phyloP scores from a whole-genome alignment of 2,113 vertebrate genomes.

The Bos taurus region DNA sequence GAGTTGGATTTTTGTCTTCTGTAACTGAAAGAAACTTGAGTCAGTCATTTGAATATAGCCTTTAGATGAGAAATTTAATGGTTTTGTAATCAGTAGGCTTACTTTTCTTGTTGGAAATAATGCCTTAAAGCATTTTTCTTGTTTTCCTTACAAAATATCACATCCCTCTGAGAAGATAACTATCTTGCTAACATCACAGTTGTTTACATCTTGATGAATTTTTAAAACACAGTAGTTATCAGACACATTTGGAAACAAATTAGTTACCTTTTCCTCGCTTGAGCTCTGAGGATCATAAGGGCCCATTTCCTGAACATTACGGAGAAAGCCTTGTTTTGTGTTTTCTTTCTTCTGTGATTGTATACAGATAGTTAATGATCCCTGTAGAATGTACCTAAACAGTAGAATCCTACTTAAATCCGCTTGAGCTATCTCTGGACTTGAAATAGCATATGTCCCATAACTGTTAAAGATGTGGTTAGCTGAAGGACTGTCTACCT shows the following conservation, averaged over 20 bases:
- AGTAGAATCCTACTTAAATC: neutral
- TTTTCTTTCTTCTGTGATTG: neutral
- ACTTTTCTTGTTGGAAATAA: neutral
- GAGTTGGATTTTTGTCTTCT: neutral
- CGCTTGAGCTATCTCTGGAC: neutral
- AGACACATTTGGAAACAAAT: neutral
- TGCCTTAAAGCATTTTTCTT: neutral
- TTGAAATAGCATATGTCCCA: neutral
- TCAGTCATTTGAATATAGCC: neutral
- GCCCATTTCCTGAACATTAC: neutral
- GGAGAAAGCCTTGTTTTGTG: neutral
- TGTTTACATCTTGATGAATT: neutral
- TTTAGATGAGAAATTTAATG: conserved; percentile 21
- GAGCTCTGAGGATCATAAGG: neutral
- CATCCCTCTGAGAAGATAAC: neutral
- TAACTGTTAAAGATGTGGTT: neutral
- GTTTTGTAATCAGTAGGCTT: conserved; percentile 8
- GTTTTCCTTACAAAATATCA: neutral
- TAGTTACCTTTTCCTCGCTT: neutral
- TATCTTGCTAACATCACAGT: neutral
- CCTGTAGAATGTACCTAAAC: neutral
- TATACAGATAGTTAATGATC: neutral
- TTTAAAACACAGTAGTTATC: neutral
- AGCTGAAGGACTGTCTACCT: conserved; percentile 1
- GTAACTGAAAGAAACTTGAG: neutral